Percentiles rank a stretch among this genome's conserved stretches.
These are phyloP conservation scores for Neria commutata DNA, from an alignment of 2,888 invertebrate genomes.

Conservation along the genomic window DNA sequence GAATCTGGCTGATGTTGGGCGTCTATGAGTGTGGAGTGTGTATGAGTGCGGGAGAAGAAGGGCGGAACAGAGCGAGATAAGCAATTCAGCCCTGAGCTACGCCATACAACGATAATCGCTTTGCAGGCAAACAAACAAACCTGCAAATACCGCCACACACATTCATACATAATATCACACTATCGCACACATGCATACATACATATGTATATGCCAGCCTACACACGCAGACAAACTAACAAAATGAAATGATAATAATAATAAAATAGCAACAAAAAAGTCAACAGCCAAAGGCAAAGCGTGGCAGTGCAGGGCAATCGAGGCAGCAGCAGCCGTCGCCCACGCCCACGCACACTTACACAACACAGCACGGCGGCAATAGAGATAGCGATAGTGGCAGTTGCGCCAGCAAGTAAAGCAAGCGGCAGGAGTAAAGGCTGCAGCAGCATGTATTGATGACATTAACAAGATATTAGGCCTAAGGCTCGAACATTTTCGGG, in stretches of 20 bases:
- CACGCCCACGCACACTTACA: no score
- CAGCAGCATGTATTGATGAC: slow-evolving; percentile 2
- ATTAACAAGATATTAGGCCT: slow-evolving; percentile 4
- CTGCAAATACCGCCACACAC: not conserved
- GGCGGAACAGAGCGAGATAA: no score
- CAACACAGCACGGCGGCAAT: no score
- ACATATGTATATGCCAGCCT: not conserved
- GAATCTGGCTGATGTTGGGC: slow-evolving; percentile 31
- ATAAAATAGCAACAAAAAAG: no score
- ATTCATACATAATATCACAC: not conserved
- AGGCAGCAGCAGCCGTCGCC: no score
- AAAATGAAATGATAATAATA: no score
- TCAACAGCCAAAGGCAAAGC: no score
- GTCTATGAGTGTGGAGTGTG: not conserved
- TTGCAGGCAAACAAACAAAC: not conserved
- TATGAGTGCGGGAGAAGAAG: not conserved
- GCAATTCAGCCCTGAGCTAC: slow-evolving; percentile 11
- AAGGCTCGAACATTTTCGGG: not conserved
- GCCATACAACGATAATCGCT: slow-evolving; percentile 5
- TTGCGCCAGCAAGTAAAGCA: no score
- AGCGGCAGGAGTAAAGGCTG: no score
- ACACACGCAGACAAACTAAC: no score
- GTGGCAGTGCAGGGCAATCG: no score
- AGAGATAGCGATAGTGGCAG: no score
- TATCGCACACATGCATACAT: not conserved